Evolutionary conservation across 2,797 vertebrate species (phyloP), one percentile per base, ranked within the genome.

Genomic region (Dipus sagitta): DNA sequence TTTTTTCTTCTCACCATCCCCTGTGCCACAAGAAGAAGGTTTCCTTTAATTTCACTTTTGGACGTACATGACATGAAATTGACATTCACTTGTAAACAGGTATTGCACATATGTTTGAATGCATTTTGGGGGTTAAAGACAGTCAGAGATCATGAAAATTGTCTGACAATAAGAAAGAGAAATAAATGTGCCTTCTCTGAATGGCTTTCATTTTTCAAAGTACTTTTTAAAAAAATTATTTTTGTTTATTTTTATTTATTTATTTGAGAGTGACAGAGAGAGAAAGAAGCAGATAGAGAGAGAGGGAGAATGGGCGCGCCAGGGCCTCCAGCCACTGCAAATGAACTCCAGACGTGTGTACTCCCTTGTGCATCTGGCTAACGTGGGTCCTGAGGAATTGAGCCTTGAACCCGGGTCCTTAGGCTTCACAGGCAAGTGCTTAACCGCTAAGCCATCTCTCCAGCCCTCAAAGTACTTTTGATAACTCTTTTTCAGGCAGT

Each of bases 31-130:
- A 38, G 38, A 76, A 81, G 32, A 80, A 42, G 9, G 26, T 64
- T 88, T 89, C 74, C 54, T 85, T 94, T 62, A 86, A n/a, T 15
- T 84, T 89, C 26, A 91, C 26, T 70, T 52, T 70, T 64, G 76
- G 23, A 75, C 9, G n/a, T 72, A n/a, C 13, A 26, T 14, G 34
- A 28, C 32, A n/a, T 13, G n/a, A 88, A 52, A 18, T 62, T 92
- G 90, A 92, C 30, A 30, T 52, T 83, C 42, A 80, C 42, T 78
- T 77, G 21, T 75, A 64, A 82, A 42, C 1, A 72, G 54, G 28
- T 28, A 74, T 90, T 80, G 81, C 42, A 24, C 86, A 88, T 77
- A 62, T 71, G 47, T 82, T 26, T 47, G 23, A 79, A 32, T 71
- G 18, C 75, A 78, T 75, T 85, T 82, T 15, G 58, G 28, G 3